phyloP scores from a whole-genome alignment of 2,113 vertebrate genomes.

The Pomatorhinus ruficollis region DNA sequence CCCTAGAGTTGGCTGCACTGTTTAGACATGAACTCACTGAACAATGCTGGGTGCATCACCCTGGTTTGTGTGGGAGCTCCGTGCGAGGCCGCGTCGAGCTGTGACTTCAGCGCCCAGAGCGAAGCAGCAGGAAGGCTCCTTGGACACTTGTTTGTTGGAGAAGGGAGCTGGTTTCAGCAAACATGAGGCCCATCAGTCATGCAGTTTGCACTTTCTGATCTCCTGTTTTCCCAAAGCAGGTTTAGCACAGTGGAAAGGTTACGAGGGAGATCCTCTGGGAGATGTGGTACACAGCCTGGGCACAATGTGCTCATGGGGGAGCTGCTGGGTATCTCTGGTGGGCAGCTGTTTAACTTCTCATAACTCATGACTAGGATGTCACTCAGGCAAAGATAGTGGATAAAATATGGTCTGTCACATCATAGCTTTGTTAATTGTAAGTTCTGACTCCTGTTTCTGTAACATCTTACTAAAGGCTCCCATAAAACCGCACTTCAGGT shows the following conservation, averaged over 20 bases:
- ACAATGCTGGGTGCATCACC: accelerated
- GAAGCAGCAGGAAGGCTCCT: not conserved
- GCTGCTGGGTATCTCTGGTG: not conserved
- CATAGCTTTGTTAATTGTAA: not conserved
- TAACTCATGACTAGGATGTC: not conserved
- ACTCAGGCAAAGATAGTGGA: not conserved
- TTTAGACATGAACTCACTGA: accelerated
- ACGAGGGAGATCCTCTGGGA: not conserved
- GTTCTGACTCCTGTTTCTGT: not conserved
- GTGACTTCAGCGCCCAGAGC: accelerated
- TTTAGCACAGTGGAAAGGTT: not conserved
- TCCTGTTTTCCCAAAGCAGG: not conserved
- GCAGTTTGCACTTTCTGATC: not conserved
- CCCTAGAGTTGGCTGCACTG: not conserved
- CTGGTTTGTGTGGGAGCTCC: not conserved
- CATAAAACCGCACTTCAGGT: not conserved
- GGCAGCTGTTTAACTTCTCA: not conserved
- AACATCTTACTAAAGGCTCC: not conserved
- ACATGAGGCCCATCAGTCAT: not conserved
- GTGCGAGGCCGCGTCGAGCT: accelerated
- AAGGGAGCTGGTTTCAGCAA: not conserved
- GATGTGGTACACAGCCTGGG: accelerated
- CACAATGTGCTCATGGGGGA: accelerated
- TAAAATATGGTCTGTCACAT: not conserved
- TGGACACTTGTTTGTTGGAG: not conserved